Conservation (phyloP, 2,113 vertebrate genomes). For the Alectura lathami region DNA sequence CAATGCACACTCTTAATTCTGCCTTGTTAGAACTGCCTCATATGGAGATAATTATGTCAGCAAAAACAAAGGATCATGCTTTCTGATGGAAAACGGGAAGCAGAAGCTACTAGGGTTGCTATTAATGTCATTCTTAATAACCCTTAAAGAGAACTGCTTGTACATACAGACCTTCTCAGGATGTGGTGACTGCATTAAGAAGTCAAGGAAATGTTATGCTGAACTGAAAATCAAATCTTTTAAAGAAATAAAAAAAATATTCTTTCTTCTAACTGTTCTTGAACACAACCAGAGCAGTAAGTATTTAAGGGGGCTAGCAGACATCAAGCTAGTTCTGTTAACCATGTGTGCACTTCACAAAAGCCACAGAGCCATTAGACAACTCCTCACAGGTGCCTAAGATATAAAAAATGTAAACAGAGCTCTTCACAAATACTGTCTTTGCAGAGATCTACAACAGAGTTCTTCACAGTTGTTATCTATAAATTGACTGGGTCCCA, state of each 20-base stretch:
- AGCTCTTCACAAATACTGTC: not conserved
- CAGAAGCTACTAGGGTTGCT: not conserved
- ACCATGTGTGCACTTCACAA: not conserved
- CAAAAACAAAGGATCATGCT: conserved; percentile 16
- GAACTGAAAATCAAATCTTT: not conserved
- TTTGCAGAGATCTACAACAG: not conserved
- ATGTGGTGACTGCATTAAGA: not conserved
- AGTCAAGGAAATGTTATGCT: conserved; percentile 12
- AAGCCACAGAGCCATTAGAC: not conserved
- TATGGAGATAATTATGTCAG: conserved; percentile 37
- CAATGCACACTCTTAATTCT: conserved; percentile 26
- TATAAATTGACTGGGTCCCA: not conserved
- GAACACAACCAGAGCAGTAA: not conserved
- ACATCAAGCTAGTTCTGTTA: not conserved
- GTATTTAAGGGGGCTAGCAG: not conserved
- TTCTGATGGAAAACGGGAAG: conserved; percentile 17
- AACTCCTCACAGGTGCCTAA: not conserved
- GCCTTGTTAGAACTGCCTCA: conserved; percentile 23
- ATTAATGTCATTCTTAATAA: conserved; percentile 34
- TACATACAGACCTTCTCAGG: conserved; percentile 1
- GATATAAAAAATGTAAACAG: not conserved
- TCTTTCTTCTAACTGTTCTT: not conserved
- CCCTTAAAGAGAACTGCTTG: conserved; percentile 21
- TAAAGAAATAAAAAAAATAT: not conserved
- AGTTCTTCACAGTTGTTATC: not conserved